Evolutionary conservation across 2,888 invertebrate genomes (phyloP).

Genomic region (Drosophila peninsularis): DNA sequence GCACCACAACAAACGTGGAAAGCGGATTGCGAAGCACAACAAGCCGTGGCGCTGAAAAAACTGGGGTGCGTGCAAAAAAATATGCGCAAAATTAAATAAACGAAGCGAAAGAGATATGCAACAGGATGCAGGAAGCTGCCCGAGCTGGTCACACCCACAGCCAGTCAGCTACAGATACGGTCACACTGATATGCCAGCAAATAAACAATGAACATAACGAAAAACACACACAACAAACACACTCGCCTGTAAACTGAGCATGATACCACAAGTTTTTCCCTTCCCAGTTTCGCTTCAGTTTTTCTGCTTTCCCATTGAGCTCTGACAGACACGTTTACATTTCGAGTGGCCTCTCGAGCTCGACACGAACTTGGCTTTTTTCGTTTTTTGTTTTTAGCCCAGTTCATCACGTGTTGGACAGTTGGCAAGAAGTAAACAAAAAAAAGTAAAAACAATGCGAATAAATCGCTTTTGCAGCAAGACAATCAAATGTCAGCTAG

Average conservation of each 20-base stretch:
- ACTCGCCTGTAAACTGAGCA: slow-evolving; percentile 62
- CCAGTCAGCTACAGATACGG: slow-evolving; percentile 19
- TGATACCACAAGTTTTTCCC: slow-evolving; percentile 48
- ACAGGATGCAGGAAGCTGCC: slow-evolving; percentile 14
- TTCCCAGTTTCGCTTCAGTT: slow-evolving; percentile 2
- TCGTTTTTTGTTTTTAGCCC: slow-evolving; percentile 6
- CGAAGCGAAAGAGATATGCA: slow-evolving; percentile 76
- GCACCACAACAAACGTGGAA: slow-evolving; percentile 11
- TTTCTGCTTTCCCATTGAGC: slow-evolving; percentile 9
- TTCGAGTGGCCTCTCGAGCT: slow-evolving; percentile 42
- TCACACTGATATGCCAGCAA: slow-evolving; percentile 33
- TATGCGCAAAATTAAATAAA: slow-evolving; percentile 69
- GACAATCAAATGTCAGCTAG: slow-evolving; percentile 73
- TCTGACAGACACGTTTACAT: slow-evolving; percentile 58
- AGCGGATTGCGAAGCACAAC: slow-evolving; percentile 24
- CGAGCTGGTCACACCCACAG: slow-evolving; percentile 18
- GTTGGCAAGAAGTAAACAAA: slow-evolving; percentile 17
- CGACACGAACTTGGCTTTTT: slow-evolving; percentile 17
- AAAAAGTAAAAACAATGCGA: slow-evolving; percentile 22
- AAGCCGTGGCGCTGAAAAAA: slow-evolving; percentile 23
- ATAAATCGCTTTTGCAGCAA: slow-evolving; percentile 44
- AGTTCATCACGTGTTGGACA: slow-evolving; percentile 69
- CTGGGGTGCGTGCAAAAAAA: slow-evolving; percentile 38
- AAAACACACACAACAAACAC: slow-evolving; percentile 36
- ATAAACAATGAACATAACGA: slow-evolving; percentile 31